Evolutionary conservation across 2,797 vertebrate genomes (phyloP), one percentile per base, ranked within the genome.

Genomic region (Carapus acus): DNA sequence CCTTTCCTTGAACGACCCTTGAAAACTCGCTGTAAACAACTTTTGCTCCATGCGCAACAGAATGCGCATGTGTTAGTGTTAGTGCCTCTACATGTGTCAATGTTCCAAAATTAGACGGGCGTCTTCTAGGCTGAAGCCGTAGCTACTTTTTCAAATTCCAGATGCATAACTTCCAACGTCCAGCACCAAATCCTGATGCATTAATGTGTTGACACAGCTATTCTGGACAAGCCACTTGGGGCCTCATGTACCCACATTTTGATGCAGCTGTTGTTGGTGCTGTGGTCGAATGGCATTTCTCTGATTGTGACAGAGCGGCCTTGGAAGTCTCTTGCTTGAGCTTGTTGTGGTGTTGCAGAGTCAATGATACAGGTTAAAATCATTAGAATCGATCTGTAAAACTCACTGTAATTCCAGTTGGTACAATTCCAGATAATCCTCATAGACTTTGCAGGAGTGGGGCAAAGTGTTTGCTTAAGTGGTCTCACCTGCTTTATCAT

Each of bases 401-500:
- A 11, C 6, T 29, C 6, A 29, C 27, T 6, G 27, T 29, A 11
- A 29, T 29, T 29, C 27, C 6, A 29, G n/a, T n/a, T n/a, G n/a
- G n/a, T n/a, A n/a, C n/a, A n/a, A n/a, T n/a, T n/a, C n/a, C n/a
- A n/a, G n/a, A n/a, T n/a, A n/a, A n/a, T n/a, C n/a, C n/a, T n/a
- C n/a, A n/a, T n/a, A 27, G 24, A 27, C 14, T 13, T 13, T 2
- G 9, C 8, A 33, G 31, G 31, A 33, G 20, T 24, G 21, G 5
- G n/a, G 36, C n/a, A 21, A 33, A 3, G 3, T 3, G 2, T 31
- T 18, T 23, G 19, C 15, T 8, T 2, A 33, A 17, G 12, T 38
- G 22, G 17, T 62, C 89, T 84, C 70, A 94, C 96, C 96, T 50
- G 95, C 96, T 85, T 90, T 91, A 71, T 99, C 96, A 40, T 99